Percentiles rank a stretch among this genome's conserved stretches.
phyloP scores from a whole-genome alignment of 2,113 vertebrate species.

The Podilymbus podiceps region DNA sequence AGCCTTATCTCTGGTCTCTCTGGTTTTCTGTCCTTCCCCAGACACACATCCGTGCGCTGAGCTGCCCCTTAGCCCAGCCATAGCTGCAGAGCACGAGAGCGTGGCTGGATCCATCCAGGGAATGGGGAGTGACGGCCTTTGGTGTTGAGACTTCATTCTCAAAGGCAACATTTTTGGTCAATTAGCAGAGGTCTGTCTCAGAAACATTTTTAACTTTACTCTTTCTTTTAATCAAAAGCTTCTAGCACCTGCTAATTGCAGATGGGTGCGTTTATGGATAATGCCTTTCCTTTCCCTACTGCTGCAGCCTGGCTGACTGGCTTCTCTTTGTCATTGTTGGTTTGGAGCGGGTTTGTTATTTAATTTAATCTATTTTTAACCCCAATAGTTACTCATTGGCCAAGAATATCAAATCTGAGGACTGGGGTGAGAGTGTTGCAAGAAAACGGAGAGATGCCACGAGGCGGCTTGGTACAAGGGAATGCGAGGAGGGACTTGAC shows the following conservation, averaged over 20 bases:
- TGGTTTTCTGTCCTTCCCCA: no score
- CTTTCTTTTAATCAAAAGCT: not conserved
- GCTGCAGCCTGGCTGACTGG: not conserved
- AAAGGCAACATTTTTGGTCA: not conserved
- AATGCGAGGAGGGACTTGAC: not conserved
- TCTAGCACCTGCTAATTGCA: not conserved
- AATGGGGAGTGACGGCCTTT: not conserved
- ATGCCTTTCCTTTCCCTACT: not conserved
- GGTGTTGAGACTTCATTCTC: not conserved
- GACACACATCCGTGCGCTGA: not conserved
- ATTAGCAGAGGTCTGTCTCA: not conserved
- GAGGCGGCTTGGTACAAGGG: not conserved
- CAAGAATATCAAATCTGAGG: conserved; percentile 5
- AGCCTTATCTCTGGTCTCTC: no score
- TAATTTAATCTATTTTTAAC: not conserved
- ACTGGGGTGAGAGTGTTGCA: not conserved
- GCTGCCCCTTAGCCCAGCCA: not conserved
- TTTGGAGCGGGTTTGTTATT: not conserved
- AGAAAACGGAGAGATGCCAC: not conserved
- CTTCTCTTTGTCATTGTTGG: not conserved
- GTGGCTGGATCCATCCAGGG: not conserved
- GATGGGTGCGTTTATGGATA: not conserved
- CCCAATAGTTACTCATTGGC: not conserved
- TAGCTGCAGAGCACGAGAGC: not conserved
- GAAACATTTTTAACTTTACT: not conserved